Evolutionary conservation across 1,140 invertebrate species (phyloP).

Genomic region (Heliconius himera): DNA sequence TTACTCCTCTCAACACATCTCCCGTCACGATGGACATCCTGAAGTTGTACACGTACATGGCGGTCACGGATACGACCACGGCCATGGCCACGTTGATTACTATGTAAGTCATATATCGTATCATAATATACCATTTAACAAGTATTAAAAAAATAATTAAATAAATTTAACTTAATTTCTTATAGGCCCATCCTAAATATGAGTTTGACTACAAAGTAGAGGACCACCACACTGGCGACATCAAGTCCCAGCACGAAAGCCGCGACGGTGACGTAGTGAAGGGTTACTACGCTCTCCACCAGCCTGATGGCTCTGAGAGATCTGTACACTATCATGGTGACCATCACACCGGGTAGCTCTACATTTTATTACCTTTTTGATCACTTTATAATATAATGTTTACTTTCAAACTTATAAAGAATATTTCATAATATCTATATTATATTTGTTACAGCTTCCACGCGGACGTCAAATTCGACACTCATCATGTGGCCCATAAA

Average conservation of each 20-base stretch:
- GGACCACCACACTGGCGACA: background rate
- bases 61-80: constrained; percentile 30
- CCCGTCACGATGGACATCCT: constrained; percentile 42
- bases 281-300: background rate
- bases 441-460: background rate
- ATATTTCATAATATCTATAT: background rate
- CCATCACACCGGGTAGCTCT: background rate
- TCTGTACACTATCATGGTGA: constrained; percentile 2
- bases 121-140: too few relatives aligned
- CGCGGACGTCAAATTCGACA: background rate
- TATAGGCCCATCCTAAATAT: background rate
- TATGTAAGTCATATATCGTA: background rate
- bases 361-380: background rate
- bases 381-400: too few relatives aligned
- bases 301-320: constrained; percentile 7
- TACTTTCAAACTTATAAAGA: too few relatives aligned
- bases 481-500: background rate
- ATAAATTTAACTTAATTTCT: background rate
- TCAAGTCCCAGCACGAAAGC: background rate
- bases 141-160: too few relatives aligned
- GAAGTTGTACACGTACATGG: constrained; percentile 37
- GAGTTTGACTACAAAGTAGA: background rate
- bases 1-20: constrained; percentile 42
- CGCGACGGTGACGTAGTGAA: constrained; percentile 3
- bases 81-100: constrained; percentile 3